Conservation (phyloP, 1,140 invertebrate genomes). For the Achatina immaculata region DNA sequence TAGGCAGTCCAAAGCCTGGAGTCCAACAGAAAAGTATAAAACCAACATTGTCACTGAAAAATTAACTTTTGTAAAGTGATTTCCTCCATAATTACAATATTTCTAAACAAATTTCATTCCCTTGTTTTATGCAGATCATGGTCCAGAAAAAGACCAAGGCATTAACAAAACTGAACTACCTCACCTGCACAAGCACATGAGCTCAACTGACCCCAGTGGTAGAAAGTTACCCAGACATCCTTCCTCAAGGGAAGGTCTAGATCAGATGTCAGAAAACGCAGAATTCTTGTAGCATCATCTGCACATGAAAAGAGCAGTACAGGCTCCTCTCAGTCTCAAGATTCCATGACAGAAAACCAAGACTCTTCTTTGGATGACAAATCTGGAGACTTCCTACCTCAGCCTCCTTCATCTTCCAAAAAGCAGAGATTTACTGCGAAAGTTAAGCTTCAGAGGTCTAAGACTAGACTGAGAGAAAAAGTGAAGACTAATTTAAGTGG, state of each 20-base stretch:
- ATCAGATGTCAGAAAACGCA: neutral
- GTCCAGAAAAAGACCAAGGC: neutral
- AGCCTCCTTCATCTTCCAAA: neutral
- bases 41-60: too few relatives aligned
- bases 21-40: too few relatives aligned
- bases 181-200: neutral
- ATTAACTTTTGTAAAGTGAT: too few relatives aligned
- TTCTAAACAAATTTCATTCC: too few relatives aligned
- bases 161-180: too few relatives aligned
- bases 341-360: neutral
- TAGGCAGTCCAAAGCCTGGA: too few relatives aligned
- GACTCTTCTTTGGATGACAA: neutral
- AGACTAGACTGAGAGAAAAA: neutral
- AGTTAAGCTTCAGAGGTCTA: neutral
- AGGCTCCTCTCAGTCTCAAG: neutral
- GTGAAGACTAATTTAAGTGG: neutral
- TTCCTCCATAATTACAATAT: too few relatives aligned
- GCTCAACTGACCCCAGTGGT: neutral
- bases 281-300: neutral
- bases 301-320: neutral
- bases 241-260: neutral
- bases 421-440: neutral
- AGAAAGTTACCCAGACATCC: neutral
- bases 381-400: neutral
- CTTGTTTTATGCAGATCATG: too few relatives aligned